phyloP scores from a whole-genome alignment of 2,797 vertebrate genomes.

The Oreochromis grahami region DNA sequence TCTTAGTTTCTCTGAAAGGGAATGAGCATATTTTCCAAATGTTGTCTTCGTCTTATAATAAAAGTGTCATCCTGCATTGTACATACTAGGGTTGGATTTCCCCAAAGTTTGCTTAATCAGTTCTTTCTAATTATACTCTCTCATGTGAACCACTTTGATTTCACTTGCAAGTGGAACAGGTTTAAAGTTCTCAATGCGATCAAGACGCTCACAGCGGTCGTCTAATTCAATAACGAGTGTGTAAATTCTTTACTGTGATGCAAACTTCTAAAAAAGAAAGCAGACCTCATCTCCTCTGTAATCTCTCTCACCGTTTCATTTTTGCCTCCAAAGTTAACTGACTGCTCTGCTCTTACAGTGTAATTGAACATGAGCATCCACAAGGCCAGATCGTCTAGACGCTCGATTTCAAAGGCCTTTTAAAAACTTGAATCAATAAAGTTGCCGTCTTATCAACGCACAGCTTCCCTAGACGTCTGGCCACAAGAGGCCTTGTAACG shows the following conservation, averaged over 20 bases:
- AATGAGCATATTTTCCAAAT: neutral
- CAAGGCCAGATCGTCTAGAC: slow-evolving; percentile 10
- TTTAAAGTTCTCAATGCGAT: neutral
- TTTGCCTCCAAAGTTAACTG: neutral
- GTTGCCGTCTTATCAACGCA: slow-evolving; percentile 31
- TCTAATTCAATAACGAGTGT: neutral
- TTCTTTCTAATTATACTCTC: neutral
- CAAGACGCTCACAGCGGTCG: neutral
- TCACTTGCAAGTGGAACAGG: neutral
- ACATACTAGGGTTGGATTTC: neutral
- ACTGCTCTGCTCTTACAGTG: neutral
- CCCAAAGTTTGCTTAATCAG: neutral
- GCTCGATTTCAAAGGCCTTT: slow-evolving; percentile 40
- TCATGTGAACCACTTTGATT: neutral
- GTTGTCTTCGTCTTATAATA: neutral
- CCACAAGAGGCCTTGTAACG: slow-evolving; percentile 26
- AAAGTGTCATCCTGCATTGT: neutral
- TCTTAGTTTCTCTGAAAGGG: neutral
- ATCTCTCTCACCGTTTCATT: neutral
- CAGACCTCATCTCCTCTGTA: neutral
- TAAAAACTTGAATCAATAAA: slow-evolving; percentile 44
- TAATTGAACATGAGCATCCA: neutral
- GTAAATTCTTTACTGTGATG: neutral
- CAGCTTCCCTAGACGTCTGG: neutral
- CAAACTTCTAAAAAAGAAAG: neutral